Conservation (phyloP, 2,113 vertebrate genomes). For the Fregata magnificens region DNA sequence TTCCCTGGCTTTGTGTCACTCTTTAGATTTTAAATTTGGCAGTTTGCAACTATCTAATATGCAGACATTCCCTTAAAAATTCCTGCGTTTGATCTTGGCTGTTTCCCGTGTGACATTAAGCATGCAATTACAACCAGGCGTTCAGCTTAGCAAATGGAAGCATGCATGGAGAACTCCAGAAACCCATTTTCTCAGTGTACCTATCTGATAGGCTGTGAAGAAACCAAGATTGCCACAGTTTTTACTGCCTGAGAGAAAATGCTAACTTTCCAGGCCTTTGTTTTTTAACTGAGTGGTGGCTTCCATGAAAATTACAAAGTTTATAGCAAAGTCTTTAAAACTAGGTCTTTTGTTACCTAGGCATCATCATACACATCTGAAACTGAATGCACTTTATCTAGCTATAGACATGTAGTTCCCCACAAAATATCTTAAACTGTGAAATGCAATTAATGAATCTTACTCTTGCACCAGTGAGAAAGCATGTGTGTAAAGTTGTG, state of each 20-base stretch:
- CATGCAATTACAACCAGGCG: background rate
- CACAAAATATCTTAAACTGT: background rate
- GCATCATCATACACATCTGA: background rate
- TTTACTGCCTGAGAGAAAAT: background rate
- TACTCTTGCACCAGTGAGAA: background rate
- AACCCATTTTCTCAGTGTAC: background rate
- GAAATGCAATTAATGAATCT: background rate
- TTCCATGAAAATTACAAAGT: background rate
- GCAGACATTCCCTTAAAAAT: conserved; percentile 45
- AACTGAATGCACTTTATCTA: background rate
- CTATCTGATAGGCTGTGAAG: background rate
- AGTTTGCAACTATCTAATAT: conserved; percentile 8
- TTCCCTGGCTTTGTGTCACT: background rate
- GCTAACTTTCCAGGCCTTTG: background rate
- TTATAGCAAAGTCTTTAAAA: background rate
- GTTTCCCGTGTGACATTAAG: background rate
- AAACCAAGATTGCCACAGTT: background rate
- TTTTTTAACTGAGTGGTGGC: background rate
- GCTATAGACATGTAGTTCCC: background rate
- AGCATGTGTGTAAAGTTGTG: background rate
- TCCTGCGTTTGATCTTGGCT: conserved; percentile 36
- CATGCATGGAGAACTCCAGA: background rate
- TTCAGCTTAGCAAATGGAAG: background rate
- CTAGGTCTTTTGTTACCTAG: background rate
- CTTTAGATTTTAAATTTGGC: background rate